Base-by-base conservation (phyloP, 2,888 invertebrate species). In the Lycia hirtaria region DNA sequence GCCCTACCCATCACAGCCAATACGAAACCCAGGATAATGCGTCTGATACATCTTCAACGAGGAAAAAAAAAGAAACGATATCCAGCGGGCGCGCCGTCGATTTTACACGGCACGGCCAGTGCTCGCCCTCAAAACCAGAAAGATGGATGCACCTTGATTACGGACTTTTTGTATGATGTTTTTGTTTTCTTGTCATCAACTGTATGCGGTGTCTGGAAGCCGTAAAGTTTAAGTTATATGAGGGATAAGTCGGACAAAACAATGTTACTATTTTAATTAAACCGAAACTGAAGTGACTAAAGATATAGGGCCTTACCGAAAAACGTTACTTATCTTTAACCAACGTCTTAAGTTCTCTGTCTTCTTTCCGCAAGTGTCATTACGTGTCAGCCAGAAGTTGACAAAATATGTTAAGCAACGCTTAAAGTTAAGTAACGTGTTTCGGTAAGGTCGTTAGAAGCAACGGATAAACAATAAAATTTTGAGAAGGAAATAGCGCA, bases 21-120 rank as follows among this genome's bases (percentile, higher is more conserved):
- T 81, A 78, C 81, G 76, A 65, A 48, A 32, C 56, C 81, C 88
- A 87, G 89, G 88, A 90, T 89, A 88, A 88, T 85, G 80, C 80
- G 79, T 73, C 81, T 85, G 87, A 87, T 88, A 82, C 84, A 86
- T 87, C 87, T 84, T 83, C 82, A 80, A 87, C 78, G 79, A 84
- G 80, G 74, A 84, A 87, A 88, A 87, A 85, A 83, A 78, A 68
- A 59, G 71, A 83, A 87, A 86, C 81, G 75, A 84, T 81, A 80
- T 77, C 72, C 84, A 78, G 69, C 73, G 78, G 72, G 79, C 82
- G 80, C 80, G 80, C 78, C 82, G 79, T 76, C 83, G 82, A 83
- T 84, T 88, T 86, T 82, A 85, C 85, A 83, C 81, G 80, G 75
- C 35, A 32, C 14, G 32, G 48, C 40, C 40, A 22, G 48, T 54